A percentile compares a stretch with the other conserved stretches of the same genome.
Evolutionary conservation across 2,888 invertebrate genomes (phyloP).

Genomic region (Allolobophora icterica): DNA sequence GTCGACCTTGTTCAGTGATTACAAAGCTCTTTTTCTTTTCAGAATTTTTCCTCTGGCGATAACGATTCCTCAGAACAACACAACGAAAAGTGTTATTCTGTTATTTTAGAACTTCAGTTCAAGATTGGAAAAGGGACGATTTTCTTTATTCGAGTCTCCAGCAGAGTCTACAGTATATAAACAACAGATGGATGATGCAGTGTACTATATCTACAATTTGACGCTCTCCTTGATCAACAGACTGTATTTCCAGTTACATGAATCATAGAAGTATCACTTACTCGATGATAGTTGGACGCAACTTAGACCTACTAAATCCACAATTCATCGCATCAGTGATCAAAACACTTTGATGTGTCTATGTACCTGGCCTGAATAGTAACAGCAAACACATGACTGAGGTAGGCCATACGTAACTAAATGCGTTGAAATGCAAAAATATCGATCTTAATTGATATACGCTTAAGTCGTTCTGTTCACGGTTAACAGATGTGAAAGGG

Average conservation of each 20-base stretch:
- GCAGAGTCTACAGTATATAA: not conserved
- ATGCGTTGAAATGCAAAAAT: not conserved
- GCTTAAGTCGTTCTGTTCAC: accelerated
- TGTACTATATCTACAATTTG: not conserved
- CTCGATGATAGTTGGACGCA: not conserved
- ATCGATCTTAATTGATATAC: not conserved
- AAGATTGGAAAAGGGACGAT: too few species aligned
- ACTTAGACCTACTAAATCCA: not conserved
- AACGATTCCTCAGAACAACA: not conserved
- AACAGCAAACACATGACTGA: not conserved
- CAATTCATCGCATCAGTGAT: not conserved
- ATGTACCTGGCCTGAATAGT: not conserved
- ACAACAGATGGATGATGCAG: not conserved
- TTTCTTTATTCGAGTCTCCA: too few species aligned
- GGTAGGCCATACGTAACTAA: not conserved
- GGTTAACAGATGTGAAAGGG: not conserved
- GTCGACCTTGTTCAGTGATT: too few species aligned
- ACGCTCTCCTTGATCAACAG: not conserved
- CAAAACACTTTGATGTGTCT: not conserved
- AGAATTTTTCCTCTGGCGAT: not conserved
- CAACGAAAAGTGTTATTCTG: not conserved
- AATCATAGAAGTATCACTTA: not conserved
- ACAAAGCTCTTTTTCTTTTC: not conserved
- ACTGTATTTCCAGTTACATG: not conserved
- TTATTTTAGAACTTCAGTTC: too few species aligned